phyloP scores from a whole-genome alignment of 2,797 vertebrate species.

The Meriones psammophilus region DNA sequence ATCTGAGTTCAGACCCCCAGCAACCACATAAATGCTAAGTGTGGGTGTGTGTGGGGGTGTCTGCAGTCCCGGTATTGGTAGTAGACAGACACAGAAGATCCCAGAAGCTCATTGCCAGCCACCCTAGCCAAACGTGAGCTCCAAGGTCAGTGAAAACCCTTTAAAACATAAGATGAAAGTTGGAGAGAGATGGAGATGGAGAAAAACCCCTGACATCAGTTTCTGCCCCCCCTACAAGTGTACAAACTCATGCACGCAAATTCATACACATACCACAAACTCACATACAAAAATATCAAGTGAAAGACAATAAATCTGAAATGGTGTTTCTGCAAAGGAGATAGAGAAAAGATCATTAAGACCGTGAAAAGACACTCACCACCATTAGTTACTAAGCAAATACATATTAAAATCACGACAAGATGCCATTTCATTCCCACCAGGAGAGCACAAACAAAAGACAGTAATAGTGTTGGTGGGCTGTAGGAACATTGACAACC shows the following conservation, averaged over 20 bases:
- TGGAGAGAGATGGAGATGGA: neutral
- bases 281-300: neutral
- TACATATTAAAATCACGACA: slow-evolving; percentile 51
- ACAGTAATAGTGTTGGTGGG: neutral
- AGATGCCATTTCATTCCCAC: neutral
- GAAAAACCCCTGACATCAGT: neutral
- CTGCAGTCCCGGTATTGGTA: neutral
- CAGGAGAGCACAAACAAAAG: neutral
- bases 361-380: slow-evolving; percentile 2
- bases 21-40: neutral
- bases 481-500: neutral
- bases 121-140: neutral
- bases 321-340: slow-evolving; percentile 50
- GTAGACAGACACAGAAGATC: neutral
- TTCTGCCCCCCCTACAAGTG: neutral
- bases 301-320: slow-evolving; percentile 26
- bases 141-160: neutral
- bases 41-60: neutral
- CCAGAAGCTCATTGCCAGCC: neutral
- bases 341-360: slow-evolving; percentile 4
- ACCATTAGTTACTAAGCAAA: slow-evolving; percentile 45
- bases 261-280: neutral
- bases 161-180: neutral
- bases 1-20: neutral
- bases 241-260: neutral